Evolutionary conservation across 2,113 vertebrate species (phyloP).

Genomic region (Spea multiplicata): DNA sequence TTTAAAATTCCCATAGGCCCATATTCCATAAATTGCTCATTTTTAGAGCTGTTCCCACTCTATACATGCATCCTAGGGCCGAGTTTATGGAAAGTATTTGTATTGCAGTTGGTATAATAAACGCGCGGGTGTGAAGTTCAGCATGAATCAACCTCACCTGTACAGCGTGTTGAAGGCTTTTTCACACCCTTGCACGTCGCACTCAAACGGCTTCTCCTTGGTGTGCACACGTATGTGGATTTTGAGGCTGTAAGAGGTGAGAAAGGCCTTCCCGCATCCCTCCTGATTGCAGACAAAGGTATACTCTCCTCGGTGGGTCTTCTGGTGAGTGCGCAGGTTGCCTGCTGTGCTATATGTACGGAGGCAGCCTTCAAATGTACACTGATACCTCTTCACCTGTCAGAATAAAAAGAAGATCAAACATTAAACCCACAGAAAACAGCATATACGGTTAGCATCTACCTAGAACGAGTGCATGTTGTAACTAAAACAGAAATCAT

Average conservation of each 20-base stretch:
- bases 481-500: too few relatives aligned
- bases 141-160: slow-evolving; percentile 65
- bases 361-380: slow-evolving; percentile 94
- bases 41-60: too few relatives aligned
- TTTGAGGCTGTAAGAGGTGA: slow-evolving; percentile 98
- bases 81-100: too few relatives aligned
- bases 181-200: slow-evolving; percentile 94
- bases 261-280: slow-evolving; percentile 97
- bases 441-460: too few relatives aligned
- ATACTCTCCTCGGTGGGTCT: slow-evolving; percentile 94
- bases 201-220: slow-evolving; percentile 97
- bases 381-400: slow-evolving; percentile 97
- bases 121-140: too few relatives aligned
- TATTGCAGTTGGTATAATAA: too few relatives aligned
- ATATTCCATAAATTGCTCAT: too few relatives aligned
- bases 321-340: slow-evolving; percentile 96
- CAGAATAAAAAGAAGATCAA: slow-evolving; percentile 30
- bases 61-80: too few relatives aligned
- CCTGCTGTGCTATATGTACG: slow-evolving; percentile 97
- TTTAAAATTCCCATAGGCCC: too few relatives aligned
- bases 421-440: too few relatives aligned
- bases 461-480: too few relatives aligned
- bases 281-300: slow-evolving; percentile 97
- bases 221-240: slow-evolving; percentile 97
- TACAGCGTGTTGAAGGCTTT: slow-evolving; percentile 97